A percentile compares a stretch with the other conserved stretches of the same genome.
These are phyloP conservation scores for Dicaeum eximium DNA, from an alignment of 2,113 vertebrate genomes.

Conservation along the genomic window DNA sequence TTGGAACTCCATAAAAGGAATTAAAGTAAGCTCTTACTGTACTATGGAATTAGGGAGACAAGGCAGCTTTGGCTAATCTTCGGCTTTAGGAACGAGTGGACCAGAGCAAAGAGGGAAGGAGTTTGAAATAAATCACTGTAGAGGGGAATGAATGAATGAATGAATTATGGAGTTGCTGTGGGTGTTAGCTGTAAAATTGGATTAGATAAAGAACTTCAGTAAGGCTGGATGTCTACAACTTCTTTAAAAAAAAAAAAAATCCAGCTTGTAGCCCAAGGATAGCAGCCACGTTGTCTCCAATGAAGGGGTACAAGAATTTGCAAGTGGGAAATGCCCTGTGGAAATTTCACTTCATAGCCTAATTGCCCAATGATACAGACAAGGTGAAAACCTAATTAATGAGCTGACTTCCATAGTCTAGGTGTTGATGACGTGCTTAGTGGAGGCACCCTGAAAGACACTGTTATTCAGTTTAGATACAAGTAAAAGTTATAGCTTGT, in stretches of 20 bases:
- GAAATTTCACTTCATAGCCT: background rate
- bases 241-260: background rate
- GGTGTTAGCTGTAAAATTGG: constrained; percentile 27
- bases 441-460: background rate
- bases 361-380: background rate
- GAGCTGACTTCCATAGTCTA: background rate
- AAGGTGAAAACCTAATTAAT: background rate
- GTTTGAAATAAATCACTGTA: background rate
- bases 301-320: background rate
- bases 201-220: constrained; percentile 10
- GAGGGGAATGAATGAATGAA: background rate
- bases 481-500: background rate
- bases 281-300: background rate
- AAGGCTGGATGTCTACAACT: background rate
- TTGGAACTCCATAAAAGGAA: background rate
- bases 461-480: background rate
- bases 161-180: background rate
- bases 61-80: background rate
- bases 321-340: background rate
- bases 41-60: background rate
- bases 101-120: background rate
- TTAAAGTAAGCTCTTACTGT: background rate
- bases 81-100: background rate
- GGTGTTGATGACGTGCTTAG: background rate
- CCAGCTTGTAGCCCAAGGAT: background rate